Evolutionary conservation across 2,888 invertebrate species (phyloP).

Genomic region (Augiades crinisus): DNA sequence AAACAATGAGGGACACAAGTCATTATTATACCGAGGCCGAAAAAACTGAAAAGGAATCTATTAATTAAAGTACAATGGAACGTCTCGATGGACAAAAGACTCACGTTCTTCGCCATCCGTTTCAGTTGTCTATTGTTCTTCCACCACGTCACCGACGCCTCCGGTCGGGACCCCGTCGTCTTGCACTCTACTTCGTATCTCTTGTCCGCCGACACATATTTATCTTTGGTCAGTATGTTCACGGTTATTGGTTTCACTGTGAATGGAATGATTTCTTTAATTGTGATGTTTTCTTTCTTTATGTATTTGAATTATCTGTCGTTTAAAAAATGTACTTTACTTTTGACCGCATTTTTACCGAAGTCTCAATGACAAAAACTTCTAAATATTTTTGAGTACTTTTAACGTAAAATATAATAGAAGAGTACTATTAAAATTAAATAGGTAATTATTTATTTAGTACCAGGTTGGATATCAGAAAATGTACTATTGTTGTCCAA

Average conservation of each 20-base stretch:
- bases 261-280: conserved; percentile 39
- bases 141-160: conserved; percentile 95
- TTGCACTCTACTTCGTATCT: conserved; percentile 93
- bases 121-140: conserved; percentile 91
- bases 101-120: conserved; percentile 90
- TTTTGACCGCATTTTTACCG: no score
- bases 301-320: no score
- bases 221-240: conserved; percentile 91
- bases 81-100: conserved; percentile 44
- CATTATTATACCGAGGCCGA: conserved; percentile 35
- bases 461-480: no score
- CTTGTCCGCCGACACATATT: conserved; percentile 91
- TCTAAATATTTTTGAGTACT: no score
- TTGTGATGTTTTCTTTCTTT: no score
- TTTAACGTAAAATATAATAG: no score
- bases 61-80: conserved; percentile 61
- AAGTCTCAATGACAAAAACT: no score
- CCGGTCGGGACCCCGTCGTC: conserved; percentile 92
- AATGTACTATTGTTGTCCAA: no score
- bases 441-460: no score
- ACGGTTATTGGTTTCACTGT: conserved; percentile 94
- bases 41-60: conserved; percentile 57
- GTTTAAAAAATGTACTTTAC: no score
- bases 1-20: conserved; percentile 38
- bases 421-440: no score